Conservation (phyloP, 2,797 vertebrate species). For the Rachycentron canadum region DNA sequence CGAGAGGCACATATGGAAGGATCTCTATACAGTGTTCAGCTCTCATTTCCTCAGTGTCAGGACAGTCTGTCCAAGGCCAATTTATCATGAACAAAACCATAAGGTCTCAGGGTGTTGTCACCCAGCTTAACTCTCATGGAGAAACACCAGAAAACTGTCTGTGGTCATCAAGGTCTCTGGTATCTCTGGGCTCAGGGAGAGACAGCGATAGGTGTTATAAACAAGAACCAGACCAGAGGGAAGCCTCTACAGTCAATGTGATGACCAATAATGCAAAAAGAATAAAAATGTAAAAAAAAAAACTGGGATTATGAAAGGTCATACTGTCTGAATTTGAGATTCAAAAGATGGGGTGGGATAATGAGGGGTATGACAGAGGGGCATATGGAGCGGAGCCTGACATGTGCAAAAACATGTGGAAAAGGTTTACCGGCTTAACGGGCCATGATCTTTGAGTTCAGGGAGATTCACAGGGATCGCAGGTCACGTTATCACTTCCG, state of each 20-base stretch:
- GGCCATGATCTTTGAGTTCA: conserved; percentile 74
- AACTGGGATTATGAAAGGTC: conserved; percentile 47
- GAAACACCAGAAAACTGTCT: conserved; percentile 62
- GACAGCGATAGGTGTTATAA: conserved; percentile 59
- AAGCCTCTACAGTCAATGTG: conserved; percentile 21
- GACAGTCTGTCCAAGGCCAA: conserved; percentile 30
- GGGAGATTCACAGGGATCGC: conserved; percentile 67
- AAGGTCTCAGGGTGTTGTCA: conserved; percentile 57
- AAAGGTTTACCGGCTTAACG: conserved; percentile 77
- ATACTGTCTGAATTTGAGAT: conserved; percentile 61
- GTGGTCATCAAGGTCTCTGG: conserved; percentile 19
- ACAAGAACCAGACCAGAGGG: conserved; percentile 63
- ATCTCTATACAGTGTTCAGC: conserved; percentile 37
- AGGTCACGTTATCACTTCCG: conserved; percentile 80
- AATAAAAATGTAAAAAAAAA: conserved; percentile 24
- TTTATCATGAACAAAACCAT: conserved; percentile 54
- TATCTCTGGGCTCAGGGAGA: conserved; percentile 31
- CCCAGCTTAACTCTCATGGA: conserved; percentile 42
- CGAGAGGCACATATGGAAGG: conserved; percentile 58
- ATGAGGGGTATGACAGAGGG: conserved; percentile 72
- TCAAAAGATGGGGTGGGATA: conserved; percentile 72
- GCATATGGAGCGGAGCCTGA: conserved; percentile 66
- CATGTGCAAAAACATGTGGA: conserved; percentile 82
- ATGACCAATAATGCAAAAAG: conserved; percentile 40
- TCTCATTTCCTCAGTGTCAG: conserved; percentile 56